phyloP scores from a whole-genome alignment of 2,888 invertebrate species.

The Aleiodes leptofemur region DNA sequence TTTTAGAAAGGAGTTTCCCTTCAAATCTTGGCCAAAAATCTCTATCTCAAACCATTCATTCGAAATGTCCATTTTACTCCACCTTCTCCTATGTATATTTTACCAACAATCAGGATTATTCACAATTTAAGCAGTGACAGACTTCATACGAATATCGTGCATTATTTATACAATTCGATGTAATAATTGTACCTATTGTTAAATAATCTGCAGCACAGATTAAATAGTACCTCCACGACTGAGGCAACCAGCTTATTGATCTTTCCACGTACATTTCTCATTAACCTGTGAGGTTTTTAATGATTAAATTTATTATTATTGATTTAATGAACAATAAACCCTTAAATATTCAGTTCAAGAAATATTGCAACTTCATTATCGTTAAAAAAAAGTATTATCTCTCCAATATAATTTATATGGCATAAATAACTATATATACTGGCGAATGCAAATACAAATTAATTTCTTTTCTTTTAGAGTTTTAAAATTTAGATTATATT shows the following conservation, averaged over 20 bases:
- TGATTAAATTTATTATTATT: constrained; percentile 37
- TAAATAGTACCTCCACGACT: constrained; percentile 83
- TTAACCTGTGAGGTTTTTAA: constrained; percentile 76
- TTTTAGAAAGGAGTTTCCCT: too few relatives aligned
- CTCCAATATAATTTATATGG: not conserved
- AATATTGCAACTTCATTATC: not conserved
- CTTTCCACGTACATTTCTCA: constrained; percentile 82
- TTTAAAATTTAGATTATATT: not conserved
- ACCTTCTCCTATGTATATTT: not conserved
- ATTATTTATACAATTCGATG: constrained; percentile 42
- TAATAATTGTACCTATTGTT: constrained; percentile 79
- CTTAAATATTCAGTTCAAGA: constrained; percentile 57
- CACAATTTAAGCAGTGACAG: constrained; percentile 1
- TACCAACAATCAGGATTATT: not conserved
- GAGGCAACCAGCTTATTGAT: constrained; percentile 83
- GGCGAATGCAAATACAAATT: constrained; percentile 1
- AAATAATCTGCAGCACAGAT: constrained; percentile 82
- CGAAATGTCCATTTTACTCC: too few relatives aligned
- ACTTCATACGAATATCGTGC: constrained; percentile 50
- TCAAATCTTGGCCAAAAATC: too few relatives aligned
- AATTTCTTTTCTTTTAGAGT: not conserved
- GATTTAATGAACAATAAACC: constrained; percentile 43
- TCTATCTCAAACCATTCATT: too few relatives aligned
- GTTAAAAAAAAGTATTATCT: not conserved
- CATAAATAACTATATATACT: constrained; percentile 32